Conservation (phyloP, 2,888 invertebrate genomes). For the Pandemis cinnamomeana region DNA sequence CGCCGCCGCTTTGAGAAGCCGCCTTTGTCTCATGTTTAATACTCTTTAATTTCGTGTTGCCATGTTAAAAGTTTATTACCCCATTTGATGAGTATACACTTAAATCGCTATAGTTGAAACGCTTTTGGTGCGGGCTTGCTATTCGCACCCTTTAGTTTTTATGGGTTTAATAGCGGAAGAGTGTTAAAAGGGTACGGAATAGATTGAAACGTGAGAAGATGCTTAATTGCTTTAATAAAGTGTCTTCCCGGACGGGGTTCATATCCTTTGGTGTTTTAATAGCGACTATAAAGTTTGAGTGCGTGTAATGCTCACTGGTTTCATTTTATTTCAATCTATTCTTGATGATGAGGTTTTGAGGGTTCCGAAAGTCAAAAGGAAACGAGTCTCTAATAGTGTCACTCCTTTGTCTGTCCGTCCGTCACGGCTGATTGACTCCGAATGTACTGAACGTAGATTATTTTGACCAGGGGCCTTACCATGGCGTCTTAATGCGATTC, state of each 20-base stretch:
- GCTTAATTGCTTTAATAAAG: constrained; percentile 53
- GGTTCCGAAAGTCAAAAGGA: no score
- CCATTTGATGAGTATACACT: not conserved
- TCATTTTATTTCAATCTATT: not conserved
- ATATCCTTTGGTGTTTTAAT: constrained; percentile 31
- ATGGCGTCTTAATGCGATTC: no score
- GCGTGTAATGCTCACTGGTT: not conserved
- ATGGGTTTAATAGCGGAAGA: constrained; percentile 65
- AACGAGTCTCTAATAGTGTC: no score
- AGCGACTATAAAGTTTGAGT: constrained; percentile 8
- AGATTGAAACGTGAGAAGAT: constrained; percentile 58
- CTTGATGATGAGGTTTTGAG: not conserved
- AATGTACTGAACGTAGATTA: no score
- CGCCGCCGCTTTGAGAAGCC: constrained; percentile 72
- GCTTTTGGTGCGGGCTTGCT: not conserved
- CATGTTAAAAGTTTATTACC: constrained; percentile 79
- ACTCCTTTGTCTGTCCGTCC: no score
- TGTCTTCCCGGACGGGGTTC: constrained; percentile 44
- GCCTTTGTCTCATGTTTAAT: constrained; percentile 79
- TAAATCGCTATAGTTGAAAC: not conserved
- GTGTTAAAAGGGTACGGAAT: constrained; percentile 68
- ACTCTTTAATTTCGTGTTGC: constrained; percentile 79
- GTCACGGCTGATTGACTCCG: no score
- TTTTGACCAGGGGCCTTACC: no score
- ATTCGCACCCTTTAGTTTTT: constrained; percentile 29